Conservation (phyloP, 2,888 invertebrate genomes). For the Napeogenes sylphis region DNA sequence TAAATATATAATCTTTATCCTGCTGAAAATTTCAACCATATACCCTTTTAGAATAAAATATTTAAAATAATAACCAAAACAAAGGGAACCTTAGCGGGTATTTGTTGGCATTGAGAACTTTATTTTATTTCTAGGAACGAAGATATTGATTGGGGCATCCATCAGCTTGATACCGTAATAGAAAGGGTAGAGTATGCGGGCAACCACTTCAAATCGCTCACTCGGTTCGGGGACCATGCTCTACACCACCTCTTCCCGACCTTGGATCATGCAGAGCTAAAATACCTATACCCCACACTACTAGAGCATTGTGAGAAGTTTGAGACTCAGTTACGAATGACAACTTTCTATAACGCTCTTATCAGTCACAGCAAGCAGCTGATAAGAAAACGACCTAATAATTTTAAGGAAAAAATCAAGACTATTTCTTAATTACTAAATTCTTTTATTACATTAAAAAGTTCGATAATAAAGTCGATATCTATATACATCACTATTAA, state of each 20-base stretch:
- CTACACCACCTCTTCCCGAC: conserved; percentile 90
- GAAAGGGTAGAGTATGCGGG: conserved; percentile 83
- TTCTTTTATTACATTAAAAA: too few relatives aligned
- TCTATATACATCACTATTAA: too few relatives aligned
- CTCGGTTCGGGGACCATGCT: conserved; percentile 86
- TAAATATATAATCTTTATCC: too few relatives aligned
- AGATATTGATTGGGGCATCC: conserved; percentile 85
- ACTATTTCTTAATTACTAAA: not conserved
- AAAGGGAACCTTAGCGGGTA: too few relatives aligned
- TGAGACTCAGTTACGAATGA: conserved; percentile 67
- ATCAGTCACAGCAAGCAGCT: conserved; percentile 80
- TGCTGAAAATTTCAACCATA: too few relatives aligned
- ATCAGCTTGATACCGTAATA: conserved; percentile 84
- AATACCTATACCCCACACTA: conserved; percentile 80
- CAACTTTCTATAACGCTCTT: conserved; percentile 79
- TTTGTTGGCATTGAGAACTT: not conserved
- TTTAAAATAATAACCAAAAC: too few relatives aligned
- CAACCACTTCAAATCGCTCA: conserved; percentile 80
- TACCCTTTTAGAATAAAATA: too few relatives aligned
- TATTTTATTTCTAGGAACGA: conserved; percentile 59
- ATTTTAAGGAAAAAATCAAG: conserved; percentile 46
- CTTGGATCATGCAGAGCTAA: conserved; percentile 84
- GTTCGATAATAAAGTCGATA: too few relatives aligned
- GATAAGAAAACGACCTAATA: conserved; percentile 55
- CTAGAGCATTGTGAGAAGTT: conserved; percentile 82